phyloP scores from a whole-genome alignment of 2,888 invertebrate genomes.

The Peribatodes rhomboidaria region DNA sequence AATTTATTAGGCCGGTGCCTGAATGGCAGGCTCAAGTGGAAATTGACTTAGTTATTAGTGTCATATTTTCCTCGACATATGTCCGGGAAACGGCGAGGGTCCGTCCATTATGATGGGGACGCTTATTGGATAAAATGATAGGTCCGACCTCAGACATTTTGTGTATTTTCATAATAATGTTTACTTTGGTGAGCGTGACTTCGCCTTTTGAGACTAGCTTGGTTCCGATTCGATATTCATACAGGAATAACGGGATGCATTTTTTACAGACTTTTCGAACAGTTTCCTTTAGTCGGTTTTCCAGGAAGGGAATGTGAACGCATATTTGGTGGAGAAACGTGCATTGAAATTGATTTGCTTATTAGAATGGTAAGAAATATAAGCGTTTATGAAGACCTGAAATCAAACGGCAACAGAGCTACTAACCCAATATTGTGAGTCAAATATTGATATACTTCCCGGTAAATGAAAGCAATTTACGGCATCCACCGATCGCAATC shows the following conservation, averaged over 20 bases:
- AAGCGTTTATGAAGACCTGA: too few relatives aligned
- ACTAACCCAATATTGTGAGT: neutral
- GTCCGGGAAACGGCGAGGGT: slow-evolving; percentile 58
- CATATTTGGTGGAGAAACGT: neutral
- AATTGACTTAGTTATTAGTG: slow-evolving; percentile 74
- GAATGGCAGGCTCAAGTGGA: slow-evolving; percentile 61
- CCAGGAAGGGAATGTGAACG: slow-evolving; percentile 17
- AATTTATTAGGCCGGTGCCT: slow-evolving; percentile 71
- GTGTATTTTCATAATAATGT: slow-evolving; percentile 47
- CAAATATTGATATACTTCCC: slow-evolving; percentile 6
- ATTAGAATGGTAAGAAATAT: neutral
- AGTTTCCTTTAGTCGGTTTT: slow-evolving; percentile 13
- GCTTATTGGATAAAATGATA: slow-evolving; percentile 51
- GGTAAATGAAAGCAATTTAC: slow-evolving; percentile 17
- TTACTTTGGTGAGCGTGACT: slow-evolving; percentile 33
- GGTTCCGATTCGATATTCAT: slow-evolving; percentile 23
- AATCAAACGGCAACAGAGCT: neutral
- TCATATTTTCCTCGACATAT: slow-evolving; percentile 70
- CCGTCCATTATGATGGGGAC: slow-evolving; percentile 56
- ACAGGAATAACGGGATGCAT: slow-evolving; percentile 15
- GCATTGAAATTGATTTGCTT: slow-evolving; percentile 1
- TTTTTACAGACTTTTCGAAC: slow-evolving; percentile 22
- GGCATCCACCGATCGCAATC: slow-evolving; percentile 22
- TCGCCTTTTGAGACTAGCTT: slow-evolving; percentile 23
- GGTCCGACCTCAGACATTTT: slow-evolving; percentile 45